These are phyloP conservation scores for Oenanthe oenanthe DNA, from an alignment of 2,113 vertebrate genomes.

Conservation along the genomic window DNA sequence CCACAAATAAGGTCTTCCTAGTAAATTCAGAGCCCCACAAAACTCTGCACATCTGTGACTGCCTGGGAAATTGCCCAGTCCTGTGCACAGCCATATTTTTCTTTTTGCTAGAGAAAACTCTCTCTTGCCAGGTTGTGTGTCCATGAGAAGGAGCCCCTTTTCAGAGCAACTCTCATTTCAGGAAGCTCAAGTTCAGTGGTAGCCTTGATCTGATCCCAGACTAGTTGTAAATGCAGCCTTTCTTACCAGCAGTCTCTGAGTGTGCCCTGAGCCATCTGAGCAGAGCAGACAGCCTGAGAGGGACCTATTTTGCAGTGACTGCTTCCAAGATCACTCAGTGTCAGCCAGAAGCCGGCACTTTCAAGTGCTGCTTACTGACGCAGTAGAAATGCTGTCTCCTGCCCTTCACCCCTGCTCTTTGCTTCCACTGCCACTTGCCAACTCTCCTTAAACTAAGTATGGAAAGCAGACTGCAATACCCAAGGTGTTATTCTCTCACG, in stretches of 20 bases:
- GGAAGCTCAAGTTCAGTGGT: slow-evolving; percentile 49
- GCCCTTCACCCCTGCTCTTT: slow-evolving; percentile 62
- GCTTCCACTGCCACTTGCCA: slow-evolving; percentile 56
- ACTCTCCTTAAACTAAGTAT: not conserved
- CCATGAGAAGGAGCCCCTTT: slow-evolving; percentile 43
- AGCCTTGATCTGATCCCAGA: slow-evolving; percentile 64
- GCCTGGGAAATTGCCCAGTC: slow-evolving; percentile 12
- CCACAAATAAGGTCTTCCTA: not conserved
- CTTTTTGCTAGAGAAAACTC: not conserved
- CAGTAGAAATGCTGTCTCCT: slow-evolving; percentile 61
- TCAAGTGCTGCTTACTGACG: slow-evolving; percentile 63
- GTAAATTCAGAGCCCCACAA: slow-evolving; percentile 8
- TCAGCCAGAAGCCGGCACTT: slow-evolving; percentile 65
- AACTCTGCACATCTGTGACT: slow-evolving; percentile 26
- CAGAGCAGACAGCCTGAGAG: slow-evolving; percentile 56
- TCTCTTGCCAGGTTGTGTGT: not conserved
- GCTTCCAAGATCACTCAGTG: slow-evolving; percentile 58
- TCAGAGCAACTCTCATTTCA: slow-evolving; percentile 40
- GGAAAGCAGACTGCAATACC: not conserved
- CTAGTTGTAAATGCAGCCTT: slow-evolving; percentile 61
- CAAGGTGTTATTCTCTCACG: not conserved
- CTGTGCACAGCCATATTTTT: not conserved
- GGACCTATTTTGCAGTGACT: slow-evolving; percentile 30
- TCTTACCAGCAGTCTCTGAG: slow-evolving; percentile 28
- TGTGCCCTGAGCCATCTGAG: slow-evolving; percentile 38